Evolutionary conservation across 2,888 invertebrate species (phyloP).

Genomic region (Pheosia gnoma): DNA sequence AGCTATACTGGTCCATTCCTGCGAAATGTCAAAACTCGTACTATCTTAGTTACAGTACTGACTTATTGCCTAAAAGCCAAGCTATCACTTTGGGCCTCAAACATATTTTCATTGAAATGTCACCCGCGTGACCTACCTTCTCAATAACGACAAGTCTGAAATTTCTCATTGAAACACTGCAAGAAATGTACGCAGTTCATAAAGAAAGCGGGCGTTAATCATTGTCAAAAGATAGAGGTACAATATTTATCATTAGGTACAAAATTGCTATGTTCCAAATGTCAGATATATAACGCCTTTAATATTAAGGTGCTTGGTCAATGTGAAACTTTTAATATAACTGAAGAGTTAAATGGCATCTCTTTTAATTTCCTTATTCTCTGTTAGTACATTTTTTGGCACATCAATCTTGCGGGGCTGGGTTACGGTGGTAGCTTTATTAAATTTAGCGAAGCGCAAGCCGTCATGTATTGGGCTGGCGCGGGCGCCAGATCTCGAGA

Average conservation of each 20-base stretch:
- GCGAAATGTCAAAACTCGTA: no score
- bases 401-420: conserved; percentile 73
- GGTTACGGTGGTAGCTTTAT: conserved; percentile 65
- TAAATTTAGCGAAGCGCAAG: conserved; percentile 67
- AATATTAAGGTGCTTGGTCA: conserved; percentile 42
- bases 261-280: conserved; percentile 36
- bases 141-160: conserved; percentile 11
- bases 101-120: conserved; percentile 25
- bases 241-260: conserved; percentile 24
- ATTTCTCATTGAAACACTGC: conserved; percentile 22
- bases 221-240: conserved; percentile 34
- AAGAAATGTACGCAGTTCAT: conserved; percentile 26
- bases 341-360: conserved; percentile 49
- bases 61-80: no score
- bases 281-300: conserved; percentile 28
- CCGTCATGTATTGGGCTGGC: conserved; percentile 54
- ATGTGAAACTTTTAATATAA: conserved; percentile 57
- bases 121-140: conserved; percentile 16
- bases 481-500: conserved; percentile 53
- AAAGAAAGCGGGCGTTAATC: conserved; percentile 39
- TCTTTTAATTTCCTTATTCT: conserved; percentile 61
- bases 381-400: conserved; percentile 49
- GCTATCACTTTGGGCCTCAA: conserved; percentile 14
- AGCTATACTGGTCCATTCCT: no score
- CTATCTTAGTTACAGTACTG: no score